These are phyloP conservation scores for Tylochromis polylepis DNA, from an alignment of 2,113 vertebrate genomes.

Conservation along the genomic window DNA sequence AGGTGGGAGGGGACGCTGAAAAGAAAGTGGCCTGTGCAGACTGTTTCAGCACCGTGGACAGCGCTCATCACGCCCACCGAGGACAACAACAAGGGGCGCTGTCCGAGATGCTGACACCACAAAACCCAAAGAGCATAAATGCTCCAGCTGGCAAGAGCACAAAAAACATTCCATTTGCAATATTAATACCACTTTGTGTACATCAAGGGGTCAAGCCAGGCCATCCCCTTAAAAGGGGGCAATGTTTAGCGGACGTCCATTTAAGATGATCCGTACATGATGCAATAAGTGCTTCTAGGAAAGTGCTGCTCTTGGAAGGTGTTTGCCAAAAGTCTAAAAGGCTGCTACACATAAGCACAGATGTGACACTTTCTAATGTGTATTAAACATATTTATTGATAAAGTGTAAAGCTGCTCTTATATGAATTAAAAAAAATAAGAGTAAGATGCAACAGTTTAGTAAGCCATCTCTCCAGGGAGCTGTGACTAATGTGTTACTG, in stretches of 20 bases:
- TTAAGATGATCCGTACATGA: neutral
- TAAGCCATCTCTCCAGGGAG: neutral
- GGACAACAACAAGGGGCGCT: neutral
- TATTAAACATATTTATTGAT: neutral
- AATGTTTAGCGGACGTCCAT: neutral
- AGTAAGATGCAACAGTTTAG: neutral
- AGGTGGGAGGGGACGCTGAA: neutral
- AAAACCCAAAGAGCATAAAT: neutral
- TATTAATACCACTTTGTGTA: neutral
- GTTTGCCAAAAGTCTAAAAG: neutral
- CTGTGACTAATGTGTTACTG: neutral
- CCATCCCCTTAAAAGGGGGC: conserved; percentile 4
- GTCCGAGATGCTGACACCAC: conserved; percentile 38
- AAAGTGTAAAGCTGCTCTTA: neutral
- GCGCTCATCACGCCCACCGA: neutral
- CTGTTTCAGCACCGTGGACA: conserved; percentile 25
- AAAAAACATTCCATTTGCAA: neutral
- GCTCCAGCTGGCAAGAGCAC: neutral
- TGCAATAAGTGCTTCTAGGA: neutral
- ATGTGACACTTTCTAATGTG: neutral
- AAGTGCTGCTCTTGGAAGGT: neutral
- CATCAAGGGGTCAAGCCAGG: conserved; percentile 4
- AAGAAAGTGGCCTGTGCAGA: neutral
- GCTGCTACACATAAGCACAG: neutral
- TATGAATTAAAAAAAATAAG: neutral